Percentiles rank a stretch among this genome's conserved stretches.
Conservation (phyloP, 2,797 vertebrate genomes). For the Sphenodon punctatus region DNA sequence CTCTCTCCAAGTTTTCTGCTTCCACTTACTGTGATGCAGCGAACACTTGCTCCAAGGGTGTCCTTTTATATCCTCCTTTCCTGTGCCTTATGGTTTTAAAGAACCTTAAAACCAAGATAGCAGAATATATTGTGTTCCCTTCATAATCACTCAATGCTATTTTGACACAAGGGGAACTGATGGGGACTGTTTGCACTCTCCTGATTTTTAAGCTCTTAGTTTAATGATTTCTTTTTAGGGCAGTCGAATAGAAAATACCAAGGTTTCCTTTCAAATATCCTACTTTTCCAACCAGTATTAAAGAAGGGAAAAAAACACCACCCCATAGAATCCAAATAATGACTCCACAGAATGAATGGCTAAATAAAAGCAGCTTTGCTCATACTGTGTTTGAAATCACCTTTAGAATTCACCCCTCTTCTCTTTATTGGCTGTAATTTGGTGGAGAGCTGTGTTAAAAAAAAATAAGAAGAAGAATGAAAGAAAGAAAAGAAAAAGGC, state of each 20-base stretch:
- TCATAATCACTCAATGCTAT: conserved; percentile 60
- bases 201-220: conserved; percentile 40
- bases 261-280: conserved; percentile 21
- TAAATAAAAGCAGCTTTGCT: conserved; percentile 51
- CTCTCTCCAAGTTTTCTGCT: conserved; percentile 34
- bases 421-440: conserved; percentile 55
- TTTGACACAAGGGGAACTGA: conserved; percentile 44
- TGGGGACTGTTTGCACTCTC: conserved; percentile 31
- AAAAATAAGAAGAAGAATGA: neutral
- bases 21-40: conserved; percentile 10
- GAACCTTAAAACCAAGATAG: conserved; percentile 43
- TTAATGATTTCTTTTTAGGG: conserved; percentile 61
- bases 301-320: conserved; percentile 27
- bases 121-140: conserved; percentile 36
- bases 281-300: neutral
- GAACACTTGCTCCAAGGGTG: conserved; percentile 32
- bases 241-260: conserved; percentile 29
- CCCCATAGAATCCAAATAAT: conserved; percentile 37
- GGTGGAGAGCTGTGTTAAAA: conserved; percentile 42
- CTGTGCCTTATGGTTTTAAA: conserved; percentile 34
- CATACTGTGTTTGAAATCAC: conserved; percentile 62
- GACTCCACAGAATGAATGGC: conserved; percentile 53
- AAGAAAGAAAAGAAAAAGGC: neutral
- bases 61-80: conserved; percentile 55
- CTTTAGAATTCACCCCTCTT: conserved; percentile 42